Evolutionary conservation across 2,888 invertebrate species (phyloP).

Genomic region (Chrysolina americana): DNA sequence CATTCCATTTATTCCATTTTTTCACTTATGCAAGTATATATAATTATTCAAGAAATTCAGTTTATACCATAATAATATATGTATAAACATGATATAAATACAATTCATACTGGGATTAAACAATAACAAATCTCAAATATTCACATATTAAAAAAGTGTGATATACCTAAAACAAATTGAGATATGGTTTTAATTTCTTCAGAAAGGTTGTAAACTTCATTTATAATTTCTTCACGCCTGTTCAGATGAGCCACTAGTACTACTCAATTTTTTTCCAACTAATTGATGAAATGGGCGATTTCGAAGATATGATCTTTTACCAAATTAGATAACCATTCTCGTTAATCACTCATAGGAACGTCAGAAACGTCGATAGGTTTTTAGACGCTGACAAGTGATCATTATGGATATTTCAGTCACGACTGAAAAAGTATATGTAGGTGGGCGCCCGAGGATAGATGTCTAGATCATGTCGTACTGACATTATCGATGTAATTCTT

Average conservation of each 20-base stretch:
- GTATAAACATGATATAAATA: no score
- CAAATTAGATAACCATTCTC: constrained; percentile 4
- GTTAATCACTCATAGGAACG: constrained; percentile 11
- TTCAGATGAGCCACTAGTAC: no score
- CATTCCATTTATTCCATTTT: no score
- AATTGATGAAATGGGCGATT: no score
- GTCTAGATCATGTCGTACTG: constrained; percentile 6
- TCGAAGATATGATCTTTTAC: neutral
- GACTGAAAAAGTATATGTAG: constrained; percentile 19
- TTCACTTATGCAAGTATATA: constrained; percentile 2
- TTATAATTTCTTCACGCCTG: no score
- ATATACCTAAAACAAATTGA: constrained; percentile 61
- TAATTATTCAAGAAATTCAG: constrained; percentile 36
- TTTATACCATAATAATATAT: constrained; percentile 55
- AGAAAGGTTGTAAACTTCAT: no score
- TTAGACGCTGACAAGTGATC: constrained; percentile 10
- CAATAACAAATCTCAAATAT: constrained; percentile 66
- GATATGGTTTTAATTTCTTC: no score
- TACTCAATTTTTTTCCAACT: no score
- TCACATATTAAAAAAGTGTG: constrained; percentile 65
- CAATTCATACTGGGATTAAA: constrained; percentile 65
- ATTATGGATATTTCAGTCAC: constrained; percentile 36
- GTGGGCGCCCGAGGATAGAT: constrained; percentile 21
- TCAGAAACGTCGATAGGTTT: constrained; percentile 7
- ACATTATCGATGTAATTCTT: neutral